Evolutionary conservation across 2,888 invertebrate species (phyloP).

Genomic region (Pimpla rufipes): DNA sequence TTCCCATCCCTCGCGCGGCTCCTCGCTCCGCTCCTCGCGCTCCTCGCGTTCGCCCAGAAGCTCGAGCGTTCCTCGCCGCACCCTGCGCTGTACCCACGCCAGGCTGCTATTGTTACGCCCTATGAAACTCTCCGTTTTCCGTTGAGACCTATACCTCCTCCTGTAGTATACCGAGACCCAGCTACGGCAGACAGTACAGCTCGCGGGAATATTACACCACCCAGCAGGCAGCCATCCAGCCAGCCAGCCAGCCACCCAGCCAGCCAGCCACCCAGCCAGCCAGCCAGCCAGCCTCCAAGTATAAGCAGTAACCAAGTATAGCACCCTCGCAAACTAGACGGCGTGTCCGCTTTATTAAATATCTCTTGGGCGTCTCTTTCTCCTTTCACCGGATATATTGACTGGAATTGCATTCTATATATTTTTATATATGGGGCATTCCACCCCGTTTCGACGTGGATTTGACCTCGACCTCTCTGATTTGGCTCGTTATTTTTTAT

Average conservation of each 20-base stretch:
- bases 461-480: no score
- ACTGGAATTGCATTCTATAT: constrained; percentile 22
- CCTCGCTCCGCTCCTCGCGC: neutral
- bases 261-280: neutral
- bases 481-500: no score
- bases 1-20: constrained; percentile 4
- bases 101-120: constrained; percentile 32
- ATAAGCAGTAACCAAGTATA: constrained; percentile 38
- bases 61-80: constrained; percentile 11
- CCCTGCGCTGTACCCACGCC: neutral
- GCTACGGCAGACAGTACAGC: constrained; percentile 1
- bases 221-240: neutral
- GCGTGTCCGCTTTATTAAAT: constrained; percentile 46
- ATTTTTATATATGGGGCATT: constrained; percentile 11
- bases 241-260: neutral
- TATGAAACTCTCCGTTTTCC: constrained; percentile 41
- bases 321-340: constrained; percentile 29
- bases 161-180: neutral
- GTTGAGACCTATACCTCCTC: constrained; percentile 14
- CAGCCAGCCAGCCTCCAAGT: constrained; percentile 13
- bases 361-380: constrained; percentile 23
- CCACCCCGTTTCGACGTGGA: no score
- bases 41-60: neutral
- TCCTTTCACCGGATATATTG: constrained; percentile 22
- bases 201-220: constrained; percentile 33